Evolutionary conservation across 2,113 vertebrate species (phyloP), one percentile per base, ranked within the genome.

Genomic region (Rhea americana): DNA sequence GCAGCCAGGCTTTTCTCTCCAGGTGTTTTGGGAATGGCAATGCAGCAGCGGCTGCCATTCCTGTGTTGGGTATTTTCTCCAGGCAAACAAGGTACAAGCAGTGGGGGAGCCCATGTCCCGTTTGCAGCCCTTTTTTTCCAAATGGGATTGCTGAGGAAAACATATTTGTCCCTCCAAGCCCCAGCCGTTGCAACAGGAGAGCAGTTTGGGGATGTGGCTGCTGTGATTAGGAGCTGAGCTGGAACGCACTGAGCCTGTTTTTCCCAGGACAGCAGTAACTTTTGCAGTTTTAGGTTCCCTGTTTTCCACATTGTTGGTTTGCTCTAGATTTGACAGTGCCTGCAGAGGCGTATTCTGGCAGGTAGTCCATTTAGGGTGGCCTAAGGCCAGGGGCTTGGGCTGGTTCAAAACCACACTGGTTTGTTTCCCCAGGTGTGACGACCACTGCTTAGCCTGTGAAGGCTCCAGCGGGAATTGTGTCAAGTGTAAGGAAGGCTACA

Each of bases 391-490:
- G 48, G 75, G 43, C 14, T 4, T 5, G 67, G 76, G 65, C 45
- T 9, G 3, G 45, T 77, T 51, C 32, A 35, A 13, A 39, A 32
- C 61, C 25, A 10, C 2, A 25, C 2, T 75, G 51, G 4, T 90
- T 75, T 97, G 79, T 83, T 68, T 85, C 68, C 58, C 32, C 95
- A 99, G 99, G 93, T 99, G 99, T 43, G 98, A 98, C 5, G 98
- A 98, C 43, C 98, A 98, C 95, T 99, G 99, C 66, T 45, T 98
- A 80, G 98, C 95, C 90, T 99, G 99, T 0, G 98, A 98, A 56
- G 98, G 98, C 21, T 98, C 98, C 22, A 97, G 98, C 51, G 96
- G 96, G 50, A 98, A 98, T 35, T 99, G 99, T 78, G 97, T 96
- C 84, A 97, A 85, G 59, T 99, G 99, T 92, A 98, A 97, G 94